Evolutionary conservation across 2,888 invertebrate species (phyloP), one percentile per base, ranked within the genome.

Genomic region (Archaeoteleia sp.): DNA sequence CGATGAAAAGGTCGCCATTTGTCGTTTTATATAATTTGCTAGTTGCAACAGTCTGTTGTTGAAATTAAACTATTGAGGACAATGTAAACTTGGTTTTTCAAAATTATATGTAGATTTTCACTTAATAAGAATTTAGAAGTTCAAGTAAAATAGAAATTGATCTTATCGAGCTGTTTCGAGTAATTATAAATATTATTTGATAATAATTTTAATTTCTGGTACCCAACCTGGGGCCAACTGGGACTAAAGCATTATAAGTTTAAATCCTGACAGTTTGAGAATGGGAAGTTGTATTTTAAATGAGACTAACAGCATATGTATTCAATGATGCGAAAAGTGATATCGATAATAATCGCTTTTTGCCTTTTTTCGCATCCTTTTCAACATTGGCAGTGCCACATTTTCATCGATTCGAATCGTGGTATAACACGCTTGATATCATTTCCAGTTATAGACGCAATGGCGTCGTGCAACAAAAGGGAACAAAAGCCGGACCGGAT

Each of bases 401-500:
- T 32, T 48, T 57, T 12, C 30, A 40, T 46, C 34, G 40, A 46
- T 30, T 57, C 46, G 39, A 57, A 57, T 57, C 29, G 40, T 17
- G 30, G 30, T 17, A 30, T 57, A 57, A 40, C 48, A 32, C 48
- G 40, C 48, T 48, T 57, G 48, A 57, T 57, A 57, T 57, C 32
- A 30, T 40, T 15, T 17, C 12, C 45, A 12, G 35, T 57, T 48
- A 34, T 48, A 48, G 57, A 46, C 40, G 13, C 40, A 39, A 48
- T 34, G 40, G 48, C 8, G 29, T 20, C 9, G 37, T 10, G n/a
- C 43, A 30, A 48, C 48, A 48, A 65, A 61, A 63, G 61, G 29
- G 45, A 23, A 74, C 67, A 67, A 72, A 74, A 61, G 20, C 20
- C 5, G 3, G 3, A 20, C 13, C 10, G 10, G 53, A 45, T 58